Evolutionary conservation across 2,888 invertebrate genomes (phyloP).

Genomic region (Seladonia tumulorum): DNA sequence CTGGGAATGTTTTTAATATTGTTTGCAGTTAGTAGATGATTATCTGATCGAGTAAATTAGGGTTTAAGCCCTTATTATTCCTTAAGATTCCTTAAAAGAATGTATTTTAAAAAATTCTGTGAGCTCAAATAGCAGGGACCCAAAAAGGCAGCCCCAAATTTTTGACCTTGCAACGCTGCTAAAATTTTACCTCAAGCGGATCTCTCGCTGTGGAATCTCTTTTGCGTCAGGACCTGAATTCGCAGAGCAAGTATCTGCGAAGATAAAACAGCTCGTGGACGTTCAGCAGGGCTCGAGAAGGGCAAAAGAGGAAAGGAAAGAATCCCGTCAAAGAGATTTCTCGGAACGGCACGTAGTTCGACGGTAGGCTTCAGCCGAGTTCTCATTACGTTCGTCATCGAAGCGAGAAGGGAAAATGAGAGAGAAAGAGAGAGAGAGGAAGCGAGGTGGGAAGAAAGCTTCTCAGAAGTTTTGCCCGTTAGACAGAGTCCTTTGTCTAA

Average conservation of each 20-base stretch:
- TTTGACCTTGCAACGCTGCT: background rate
- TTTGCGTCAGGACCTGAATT: background rate
- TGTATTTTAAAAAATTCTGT: too few species aligned
- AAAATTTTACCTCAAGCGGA: background rate
- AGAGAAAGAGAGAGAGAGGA: background rate
- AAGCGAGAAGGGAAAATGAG: background rate
- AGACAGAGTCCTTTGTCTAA: slow-evolving; percentile 67
- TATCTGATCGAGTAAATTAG: background rate
- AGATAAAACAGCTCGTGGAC: background rate
- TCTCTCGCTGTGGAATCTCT: background rate
- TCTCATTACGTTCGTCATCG: slow-evolving; percentile 60
- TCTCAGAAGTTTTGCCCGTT: slow-evolving; percentile 47
- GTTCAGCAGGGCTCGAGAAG: background rate
- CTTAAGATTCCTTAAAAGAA: too few species aligned
- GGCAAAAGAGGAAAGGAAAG: background rate
- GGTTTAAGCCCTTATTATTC: background rate
- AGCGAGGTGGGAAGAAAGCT: slow-evolving; percentile 18
- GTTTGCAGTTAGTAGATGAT: background rate
- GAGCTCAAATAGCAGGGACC: background rate
- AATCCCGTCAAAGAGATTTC: background rate
- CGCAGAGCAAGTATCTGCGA: background rate
- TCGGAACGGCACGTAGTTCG: background rate
- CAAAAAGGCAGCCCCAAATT: background rate
- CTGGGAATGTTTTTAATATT: background rate
- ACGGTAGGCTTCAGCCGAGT: background rate